Evolutionary conservation across 92 coral and sea anemone genomes (phyloP), one percentile per base, ranked within the genome.

Genomic region (Chrysogorgia sp.): DNA sequence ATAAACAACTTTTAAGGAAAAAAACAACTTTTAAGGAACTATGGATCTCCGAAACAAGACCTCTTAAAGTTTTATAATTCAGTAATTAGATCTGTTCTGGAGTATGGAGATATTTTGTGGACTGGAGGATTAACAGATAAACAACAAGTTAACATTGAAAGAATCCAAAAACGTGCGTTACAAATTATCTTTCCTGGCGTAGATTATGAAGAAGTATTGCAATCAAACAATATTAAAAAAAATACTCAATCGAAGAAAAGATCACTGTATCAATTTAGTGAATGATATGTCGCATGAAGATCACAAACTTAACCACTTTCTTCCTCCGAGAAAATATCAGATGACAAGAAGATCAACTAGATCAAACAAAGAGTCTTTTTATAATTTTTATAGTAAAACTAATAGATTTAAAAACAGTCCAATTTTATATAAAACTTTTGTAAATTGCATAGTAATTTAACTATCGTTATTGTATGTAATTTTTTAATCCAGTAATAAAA

Each of bases 11-110:
- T n/a, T n/a, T n/a, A n/a, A n/a, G n/a, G n/a, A n/a, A n/a, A n/a
- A n/a, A n/a, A n/a, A n/a, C n/a, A 37, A 37, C 43, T 67, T 67
- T 25, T 45, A 40, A 67, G 41, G 33, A 67, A 45, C 23, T 67
- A 67, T 22, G 75, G 75, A 23, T 55, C 75, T 0, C 75, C 58
- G 0, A 25, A 2, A 23, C 7, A 21, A 9, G 50, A 66, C 33
- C 33, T 66, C 26, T 29, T 34, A 21, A 7, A 2, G 26, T 67
- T 67, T 41, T 67, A 24, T 22, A 21, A 17, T 1, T 15, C 75
- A 0, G 58, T 67, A 23, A 67, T 45, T 22, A 21, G 75, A 40
- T 64, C 71, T 1, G 4, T 30, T 13, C n/a, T 64, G 10, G 71
- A 64, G 17, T 34, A 64, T 40, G 71, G 71, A 0, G 52, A 64